Evolutionary conservation across 1,140 invertebrate species (phyloP).

Genomic region (Dendrolimus kikuchii): DNA sequence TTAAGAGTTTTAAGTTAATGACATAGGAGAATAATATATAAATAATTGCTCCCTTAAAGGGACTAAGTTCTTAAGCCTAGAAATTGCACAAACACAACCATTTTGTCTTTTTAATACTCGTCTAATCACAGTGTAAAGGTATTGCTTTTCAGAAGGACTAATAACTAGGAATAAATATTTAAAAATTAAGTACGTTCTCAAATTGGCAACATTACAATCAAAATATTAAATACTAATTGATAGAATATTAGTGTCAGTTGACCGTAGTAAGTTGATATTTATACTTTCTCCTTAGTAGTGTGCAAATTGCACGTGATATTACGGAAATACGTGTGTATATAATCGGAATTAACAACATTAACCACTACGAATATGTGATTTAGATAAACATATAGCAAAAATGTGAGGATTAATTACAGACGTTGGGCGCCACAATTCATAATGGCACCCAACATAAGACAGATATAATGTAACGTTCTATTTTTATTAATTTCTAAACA

Average conservation of each 20-base stretch:
- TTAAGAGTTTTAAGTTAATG: too few relatives aligned
- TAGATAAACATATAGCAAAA: too few relatives aligned
- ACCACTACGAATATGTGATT: too few relatives aligned
- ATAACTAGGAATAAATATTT: slow-evolving; percentile 13
- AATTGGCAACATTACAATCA: neutral
- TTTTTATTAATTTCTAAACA: too few relatives aligned
- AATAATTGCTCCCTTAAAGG: slow-evolving; percentile 6
- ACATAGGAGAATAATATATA: too few relatives aligned
- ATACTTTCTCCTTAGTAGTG: neutral
- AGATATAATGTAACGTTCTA: too few relatives aligned
- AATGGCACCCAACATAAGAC: too few relatives aligned
- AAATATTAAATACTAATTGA: neutral
- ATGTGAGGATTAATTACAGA: too few relatives aligned
- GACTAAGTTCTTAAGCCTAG: slow-evolving; percentile 59
- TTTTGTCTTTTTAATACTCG: slow-evolving; percentile 67
- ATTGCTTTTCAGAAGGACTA: slow-evolving; percentile 38
- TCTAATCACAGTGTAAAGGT: slow-evolving; percentile 60
- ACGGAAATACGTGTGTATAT: neutral
- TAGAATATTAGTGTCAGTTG: neutral
- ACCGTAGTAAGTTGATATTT: neutral
- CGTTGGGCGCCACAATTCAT: too few relatives aligned
- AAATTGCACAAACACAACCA: slow-evolving; percentile 70
- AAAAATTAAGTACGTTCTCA: slow-evolving; percentile 20
- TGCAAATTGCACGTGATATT: neutral
- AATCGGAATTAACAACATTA: too few relatives aligned